Conservation (phyloP, 1,140 invertebrate species). For the Sinonovacula constricta region DNA sequence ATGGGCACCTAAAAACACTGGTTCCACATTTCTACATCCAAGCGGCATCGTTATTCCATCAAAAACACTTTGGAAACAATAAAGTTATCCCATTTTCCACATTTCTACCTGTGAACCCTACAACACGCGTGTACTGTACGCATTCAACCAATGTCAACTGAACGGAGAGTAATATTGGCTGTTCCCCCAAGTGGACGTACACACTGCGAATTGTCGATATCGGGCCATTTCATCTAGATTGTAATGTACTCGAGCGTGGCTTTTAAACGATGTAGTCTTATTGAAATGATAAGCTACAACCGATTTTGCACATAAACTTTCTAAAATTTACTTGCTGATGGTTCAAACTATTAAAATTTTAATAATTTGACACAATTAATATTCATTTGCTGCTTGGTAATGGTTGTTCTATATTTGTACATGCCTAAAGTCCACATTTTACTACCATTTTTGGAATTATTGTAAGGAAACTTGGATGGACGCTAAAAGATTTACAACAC, state of each 20-base stretch:
- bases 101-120: slow-evolving; percentile 1
- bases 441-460: too few species aligned
- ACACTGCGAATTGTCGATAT: not conserved
- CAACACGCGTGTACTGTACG: slow-evolving; percentile 16
- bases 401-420: too few species aligned
- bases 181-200: slow-evolving; percentile 28
- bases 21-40: slow-evolving; percentile 64
- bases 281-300: too few species aligned
- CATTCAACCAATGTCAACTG: slow-evolving; percentile 24
- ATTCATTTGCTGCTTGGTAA: too few species aligned
- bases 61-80: slow-evolving; percentile 22
- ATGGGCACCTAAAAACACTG: slow-evolving; percentile 62
- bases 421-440: too few species aligned
- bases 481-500: too few species aligned
- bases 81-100: slow-evolving; percentile 31
- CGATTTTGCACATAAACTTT: too few species aligned
- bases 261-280: too few species aligned
- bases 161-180: slow-evolving; percentile 27
- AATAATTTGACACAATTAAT: too few species aligned
- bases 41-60: slow-evolving; percentile 64
- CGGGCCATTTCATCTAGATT: slow-evolving; percentile 21
- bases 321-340: too few species aligned
- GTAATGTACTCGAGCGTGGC: slow-evolving; percentile 47
- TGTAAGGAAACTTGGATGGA: too few species aligned
- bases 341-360: too few species aligned